Conservation (phyloP, 2,888 invertebrate genomes). For the Diarsia rubi region DNA sequence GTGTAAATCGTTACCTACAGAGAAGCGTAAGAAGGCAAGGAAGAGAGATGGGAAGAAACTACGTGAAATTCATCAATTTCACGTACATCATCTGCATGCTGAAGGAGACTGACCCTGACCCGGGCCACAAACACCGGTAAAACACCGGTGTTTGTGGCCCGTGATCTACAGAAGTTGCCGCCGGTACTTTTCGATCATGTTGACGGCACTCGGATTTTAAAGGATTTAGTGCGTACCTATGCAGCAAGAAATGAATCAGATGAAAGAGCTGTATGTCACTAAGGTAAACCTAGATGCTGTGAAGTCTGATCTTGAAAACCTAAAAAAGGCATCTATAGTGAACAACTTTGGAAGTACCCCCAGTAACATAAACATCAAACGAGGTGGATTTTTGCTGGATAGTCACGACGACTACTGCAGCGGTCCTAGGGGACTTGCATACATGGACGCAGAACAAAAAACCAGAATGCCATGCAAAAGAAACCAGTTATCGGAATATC, state of each 20-base stretch:
- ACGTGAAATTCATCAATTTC: slow-evolving; percentile 32
- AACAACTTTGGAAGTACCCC: slow-evolving; percentile 1
- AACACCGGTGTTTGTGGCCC: slow-evolving; percentile 6
- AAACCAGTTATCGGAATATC: too few relatives aligned
- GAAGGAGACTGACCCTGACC: slow-evolving; percentile 19
- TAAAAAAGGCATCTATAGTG: slow-evolving; percentile 14
- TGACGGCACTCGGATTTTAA: not conserved
- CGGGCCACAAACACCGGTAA: too few relatives aligned
- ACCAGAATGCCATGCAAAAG: too few relatives aligned
- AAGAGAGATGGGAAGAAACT: slow-evolving; percentile 20
- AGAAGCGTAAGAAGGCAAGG: slow-evolving; percentile 19
- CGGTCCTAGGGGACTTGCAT: too few relatives aligned
- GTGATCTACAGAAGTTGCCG: not conserved
- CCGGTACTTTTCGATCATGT: slow-evolving; percentile 7
- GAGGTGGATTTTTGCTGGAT: too few relatives aligned
- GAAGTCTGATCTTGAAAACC: slow-evolving; percentile 15
- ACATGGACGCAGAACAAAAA: too few relatives aligned
- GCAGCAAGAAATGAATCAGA: slow-evolving; percentile 8
- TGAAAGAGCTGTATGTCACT: slow-evolving; percentile 14
- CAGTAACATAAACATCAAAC: too few relatives aligned
- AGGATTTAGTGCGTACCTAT: slow-evolving; percentile 1
- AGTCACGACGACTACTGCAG: too few relatives aligned
- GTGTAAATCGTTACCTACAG: too few relatives aligned
- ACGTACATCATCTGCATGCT: slow-evolving; percentile 26
- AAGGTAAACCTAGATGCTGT: slow-evolving; percentile 5